Evolutionary conservation across 2,888 invertebrate genomes (phyloP).

Genomic region (Limenitis arthemis): DNA sequence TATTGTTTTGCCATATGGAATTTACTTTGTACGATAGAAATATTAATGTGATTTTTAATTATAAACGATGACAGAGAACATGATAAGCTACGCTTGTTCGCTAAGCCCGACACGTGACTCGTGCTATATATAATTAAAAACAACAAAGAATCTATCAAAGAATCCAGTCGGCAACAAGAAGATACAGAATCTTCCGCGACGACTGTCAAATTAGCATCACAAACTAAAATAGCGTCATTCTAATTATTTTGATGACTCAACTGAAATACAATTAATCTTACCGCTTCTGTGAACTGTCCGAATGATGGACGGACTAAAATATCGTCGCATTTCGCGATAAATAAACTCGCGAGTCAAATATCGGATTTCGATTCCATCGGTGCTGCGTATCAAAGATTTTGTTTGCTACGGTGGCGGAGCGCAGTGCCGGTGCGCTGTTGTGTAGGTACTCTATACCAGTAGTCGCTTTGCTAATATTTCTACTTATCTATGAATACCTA

Average conservation of each 20-base stretch:
- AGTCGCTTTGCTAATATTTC: background rate
- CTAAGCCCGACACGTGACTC: conserved; percentile 14
- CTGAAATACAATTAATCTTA: conserved; percentile 72
- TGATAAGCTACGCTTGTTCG: background rate
- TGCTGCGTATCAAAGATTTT: conserved; percentile 69
- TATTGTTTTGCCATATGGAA: conserved; percentile 10
- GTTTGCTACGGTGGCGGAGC: conserved; percentile 54
- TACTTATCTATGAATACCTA: background rate
- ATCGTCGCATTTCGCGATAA: conserved; percentile 70
- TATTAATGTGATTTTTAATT: conserved; percentile 10
- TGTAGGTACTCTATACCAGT: background rate
- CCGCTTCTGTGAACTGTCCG: conserved; percentile 69
- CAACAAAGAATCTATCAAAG: conserved; percentile 61
- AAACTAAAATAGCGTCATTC: conserved; percentile 72
- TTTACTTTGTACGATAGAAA: background rate
- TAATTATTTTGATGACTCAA: conserved; percentile 73
- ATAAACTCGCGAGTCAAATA: conserved; percentile 64
- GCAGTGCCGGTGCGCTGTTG: conserved; percentile 39
- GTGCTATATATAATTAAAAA: conserved; percentile 36
- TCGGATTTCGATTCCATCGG: conserved; percentile 70
- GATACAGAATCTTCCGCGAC: conserved; percentile 68
- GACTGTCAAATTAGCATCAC: conserved; percentile 72
- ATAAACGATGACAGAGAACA: background rate
- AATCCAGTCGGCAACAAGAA: conserved; percentile 53
- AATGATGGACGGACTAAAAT: conserved; percentile 69